These are phyloP conservation scores for Phocides pigmalion DNA, from an alignment of 1,140 invertebrate genomes.

Conservation along the genomic window DNA sequence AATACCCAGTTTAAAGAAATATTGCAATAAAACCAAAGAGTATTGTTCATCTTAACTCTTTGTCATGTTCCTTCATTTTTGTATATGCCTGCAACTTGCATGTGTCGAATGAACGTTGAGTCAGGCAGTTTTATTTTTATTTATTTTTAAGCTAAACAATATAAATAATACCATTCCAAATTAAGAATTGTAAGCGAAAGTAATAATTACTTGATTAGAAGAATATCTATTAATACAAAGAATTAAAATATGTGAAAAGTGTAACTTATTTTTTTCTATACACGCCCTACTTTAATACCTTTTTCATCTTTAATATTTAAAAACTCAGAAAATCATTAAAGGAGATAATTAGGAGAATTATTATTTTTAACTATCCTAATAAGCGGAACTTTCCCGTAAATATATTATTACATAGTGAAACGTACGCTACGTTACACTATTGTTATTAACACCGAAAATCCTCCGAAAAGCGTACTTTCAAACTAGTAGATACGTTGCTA, in stretches of 20 bases:
- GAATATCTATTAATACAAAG: conserved; percentile 75
- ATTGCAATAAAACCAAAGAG: conserved; percentile 71
- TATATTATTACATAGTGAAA: too few relatives aligned
- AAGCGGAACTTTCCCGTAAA: too few relatives aligned
- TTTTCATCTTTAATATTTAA: too few relatives aligned
- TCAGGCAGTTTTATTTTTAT: conserved; percentile 68
- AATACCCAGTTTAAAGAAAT: conserved; percentile 30
- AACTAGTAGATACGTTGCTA: too few relatives aligned
- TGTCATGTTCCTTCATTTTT: conserved; percentile 68
- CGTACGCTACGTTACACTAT: too few relatives aligned
- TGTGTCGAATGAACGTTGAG: conserved; percentile 41
- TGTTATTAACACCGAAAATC: too few relatives aligned
- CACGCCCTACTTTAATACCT: not conserved
- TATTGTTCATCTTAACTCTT: conserved; percentile 72
- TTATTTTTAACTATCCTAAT: too few relatives aligned
- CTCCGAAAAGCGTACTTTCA: too few relatives aligned
- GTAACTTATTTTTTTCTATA: conserved; percentile 30
- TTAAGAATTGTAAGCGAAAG: conserved; percentile 79
- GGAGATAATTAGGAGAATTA: too few relatives aligned
- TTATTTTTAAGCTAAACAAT: conserved; percentile 80
- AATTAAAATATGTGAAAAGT: conserved; percentile 71
- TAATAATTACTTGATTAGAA: conserved; percentile 76
- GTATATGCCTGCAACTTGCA: conserved; percentile 51
- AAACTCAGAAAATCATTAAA: too few relatives aligned
- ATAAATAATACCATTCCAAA: conserved; percentile 81